phyloP scores from a whole-genome alignment of 2,797 vertebrate genomes.

The Cygnus olor region DNA sequence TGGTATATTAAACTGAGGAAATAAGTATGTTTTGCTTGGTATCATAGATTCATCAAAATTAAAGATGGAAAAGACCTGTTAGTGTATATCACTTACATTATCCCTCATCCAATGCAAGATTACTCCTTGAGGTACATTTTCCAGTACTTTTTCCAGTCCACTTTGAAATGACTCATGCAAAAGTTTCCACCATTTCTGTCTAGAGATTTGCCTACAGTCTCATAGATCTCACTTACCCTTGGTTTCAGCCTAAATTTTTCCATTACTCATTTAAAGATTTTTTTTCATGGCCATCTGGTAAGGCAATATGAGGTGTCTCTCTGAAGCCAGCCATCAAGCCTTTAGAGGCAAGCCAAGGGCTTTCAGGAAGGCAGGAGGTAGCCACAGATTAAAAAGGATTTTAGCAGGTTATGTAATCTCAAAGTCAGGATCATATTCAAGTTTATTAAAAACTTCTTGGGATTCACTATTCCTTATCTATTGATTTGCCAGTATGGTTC shows the following conservation, averaged over 20 bases:
- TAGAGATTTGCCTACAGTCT: background rate
- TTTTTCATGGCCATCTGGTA: background rate
- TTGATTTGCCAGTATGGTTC: background rate
- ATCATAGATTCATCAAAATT: slow-evolving; percentile 51
- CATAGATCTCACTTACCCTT: slow-evolving; percentile 5
- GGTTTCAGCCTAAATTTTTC: slow-evolving; percentile 44
- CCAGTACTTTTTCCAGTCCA: slow-evolving; percentile 21
- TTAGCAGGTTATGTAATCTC: background rate
- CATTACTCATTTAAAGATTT: slow-evolving; percentile 2
- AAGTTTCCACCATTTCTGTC: slow-evolving; percentile 48
- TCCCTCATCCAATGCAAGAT: slow-evolving; percentile 19
- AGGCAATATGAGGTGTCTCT: background rate
- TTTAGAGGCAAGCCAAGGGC: background rate
- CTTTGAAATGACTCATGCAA: slow-evolving; percentile 59
- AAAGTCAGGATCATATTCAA: background rate
- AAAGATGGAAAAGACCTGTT: slow-evolving; percentile 53
- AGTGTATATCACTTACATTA: slow-evolving; percentile 45
- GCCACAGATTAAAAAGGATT: background rate
- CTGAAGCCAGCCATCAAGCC: background rate
- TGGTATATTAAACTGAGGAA: slow-evolving; percentile 35
- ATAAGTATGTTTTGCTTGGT: slow-evolving; percentile 8
- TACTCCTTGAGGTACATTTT: slow-evolving; percentile 38
- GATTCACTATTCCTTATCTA: background rate
- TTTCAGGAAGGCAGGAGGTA: background rate
- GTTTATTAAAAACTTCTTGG: background rate